Evolutionary conservation across 2,888 invertebrate genomes (phyloP), one percentile per base, ranked within the genome.

Genomic region (Sturmia bella): DNA sequence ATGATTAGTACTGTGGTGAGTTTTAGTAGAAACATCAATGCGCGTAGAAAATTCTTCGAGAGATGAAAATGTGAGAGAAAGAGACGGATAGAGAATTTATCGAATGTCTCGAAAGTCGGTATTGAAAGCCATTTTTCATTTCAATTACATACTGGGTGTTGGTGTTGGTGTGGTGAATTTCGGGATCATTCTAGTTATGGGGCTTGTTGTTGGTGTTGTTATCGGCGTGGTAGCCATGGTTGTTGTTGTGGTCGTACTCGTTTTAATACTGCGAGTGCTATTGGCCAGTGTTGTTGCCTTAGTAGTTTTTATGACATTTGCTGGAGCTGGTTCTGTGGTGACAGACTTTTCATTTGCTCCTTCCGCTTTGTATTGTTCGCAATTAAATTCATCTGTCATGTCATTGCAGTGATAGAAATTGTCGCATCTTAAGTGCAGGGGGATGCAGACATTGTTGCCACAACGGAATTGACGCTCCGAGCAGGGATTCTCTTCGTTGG

Each of bases 381-480:
- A 93, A 84, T 90, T 89, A 48, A 85, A 86, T 87, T 94, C 94
- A 86, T 94, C 94, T 56, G 93, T 92, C 85, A 91, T 88, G 88
- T 94, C 94, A 80, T 91, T 90, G 89, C 94, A 95, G 86, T 95
- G 93, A 83, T 87, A 87, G 64, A 88, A 87, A 48, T 92, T 91
- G 89, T 95, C 92, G 89, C 95, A 94, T 75, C 92, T 88, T 66
- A 90, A 84, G 13, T 87, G 82, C 66, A 87, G 54, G 11, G 89
- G 92, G 83, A 94, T 93, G 90, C 94, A 94, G 85, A 92, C 91
- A 88, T 93, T 93, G 87, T 91, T 91, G 52, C 77, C 69, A 90
- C 95, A 95, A 87, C 91, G 92, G 92, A 94, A 95, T 61, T 91
- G 91, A 85, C 92, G 90, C 80, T 86, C 85, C 56, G 89, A 86